Percentiles rank a stretch among this genome's conserved stretches.
Evolutionary conservation across 2,797 vertebrate genomes (phyloP).

Genomic region (Morus bassanus): DNA sequence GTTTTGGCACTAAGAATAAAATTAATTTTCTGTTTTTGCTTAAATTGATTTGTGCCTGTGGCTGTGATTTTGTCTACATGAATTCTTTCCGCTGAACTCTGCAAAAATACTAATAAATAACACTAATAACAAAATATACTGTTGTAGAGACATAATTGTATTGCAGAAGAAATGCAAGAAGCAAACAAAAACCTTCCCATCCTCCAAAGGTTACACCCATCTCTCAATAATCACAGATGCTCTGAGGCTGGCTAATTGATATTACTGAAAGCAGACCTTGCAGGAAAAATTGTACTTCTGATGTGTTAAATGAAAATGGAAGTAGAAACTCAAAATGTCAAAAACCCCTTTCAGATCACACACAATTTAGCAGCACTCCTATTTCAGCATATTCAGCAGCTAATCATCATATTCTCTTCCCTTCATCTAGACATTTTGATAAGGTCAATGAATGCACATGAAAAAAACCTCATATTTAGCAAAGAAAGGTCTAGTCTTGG

Average conservation of each 20-base stretch:
- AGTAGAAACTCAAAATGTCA: slow-evolving; percentile 26
- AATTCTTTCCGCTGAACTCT: not conserved
- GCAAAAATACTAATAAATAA: slow-evolving; percentile 9
- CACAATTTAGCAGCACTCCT: not conserved
- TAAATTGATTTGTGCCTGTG: not conserved
- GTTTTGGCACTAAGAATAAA: not conserved
- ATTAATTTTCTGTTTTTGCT: not conserved
- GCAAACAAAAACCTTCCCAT: not conserved
- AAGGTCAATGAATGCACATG: not conserved
- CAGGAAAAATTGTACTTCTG: slow-evolving; percentile 42
- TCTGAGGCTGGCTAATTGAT: slow-evolving; percentile 21
- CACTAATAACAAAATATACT: not conserved
- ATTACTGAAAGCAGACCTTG: slow-evolving; percentile 30
- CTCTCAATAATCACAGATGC: not conserved
- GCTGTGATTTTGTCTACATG: not conserved
- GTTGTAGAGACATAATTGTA: slow-evolving; percentile 6
- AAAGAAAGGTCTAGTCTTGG: not conserved
- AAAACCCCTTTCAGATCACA: not conserved
- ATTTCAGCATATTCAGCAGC: not conserved
- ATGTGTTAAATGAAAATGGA: slow-evolving; percentile 40
- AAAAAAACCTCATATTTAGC: not conserved
- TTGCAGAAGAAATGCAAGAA: not conserved
- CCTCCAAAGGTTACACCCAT: not conserved
- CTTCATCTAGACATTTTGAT: slow-evolving; percentile 4
- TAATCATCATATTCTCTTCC: not conserved